Percentiles rank a stretch among this genome's conserved stretches.
These are phyloP conservation scores for Gnathonemus longibarbis DNA, from an alignment of 2,113 vertebrate species.

Conservation along the genomic window DNA sequence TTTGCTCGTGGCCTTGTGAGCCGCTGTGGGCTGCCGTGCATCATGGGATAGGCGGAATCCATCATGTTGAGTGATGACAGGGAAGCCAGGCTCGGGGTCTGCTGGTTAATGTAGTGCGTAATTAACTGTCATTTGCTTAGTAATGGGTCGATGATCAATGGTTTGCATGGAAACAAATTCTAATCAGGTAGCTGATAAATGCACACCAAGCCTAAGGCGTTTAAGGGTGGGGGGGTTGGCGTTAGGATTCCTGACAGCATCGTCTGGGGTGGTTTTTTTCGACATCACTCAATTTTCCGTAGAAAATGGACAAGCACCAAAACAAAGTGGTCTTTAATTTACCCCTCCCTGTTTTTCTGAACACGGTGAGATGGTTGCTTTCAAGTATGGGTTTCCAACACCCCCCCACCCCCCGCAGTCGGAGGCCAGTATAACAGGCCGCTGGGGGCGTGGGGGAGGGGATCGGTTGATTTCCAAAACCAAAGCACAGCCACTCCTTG, in stretches of 20 bases:
- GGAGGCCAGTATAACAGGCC: neutral
- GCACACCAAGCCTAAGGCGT: constrained; percentile 78
- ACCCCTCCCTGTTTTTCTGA: neutral
- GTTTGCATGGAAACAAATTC: constrained; percentile 99
- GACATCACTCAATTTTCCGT: neutral
- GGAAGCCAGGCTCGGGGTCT: constrained; percentile 90
- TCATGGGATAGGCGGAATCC: constrained; percentile 98
- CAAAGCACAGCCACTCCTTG: neutral
- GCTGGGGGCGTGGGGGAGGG: neutral
- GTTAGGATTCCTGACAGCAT: constrained; percentile 74
- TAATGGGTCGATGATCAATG: constrained; percentile 99
- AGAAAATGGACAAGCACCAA: constrained; percentile 24
- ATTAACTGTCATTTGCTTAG: constrained; percentile 99
- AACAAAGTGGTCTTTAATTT: neutral
- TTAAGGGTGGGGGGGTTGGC: constrained; percentile 62
- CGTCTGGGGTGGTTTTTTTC: constrained; percentile 53
- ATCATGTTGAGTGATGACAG: constrained; percentile 99
- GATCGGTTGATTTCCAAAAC: neutral
- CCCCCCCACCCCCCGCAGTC: neutral
- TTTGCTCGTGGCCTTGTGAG: constrained; percentile 83
- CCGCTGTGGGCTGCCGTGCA: constrained; percentile 87
- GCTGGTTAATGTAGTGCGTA: constrained; percentile 99
- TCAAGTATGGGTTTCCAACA: neutral
- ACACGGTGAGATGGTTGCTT: neutral
- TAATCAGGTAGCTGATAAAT: constrained; percentile 99